These are phyloP conservation scores for Cyprinus carpio DNA, from an alignment of 2,113 vertebrate species.

Conservation along the genomic window DNA sequence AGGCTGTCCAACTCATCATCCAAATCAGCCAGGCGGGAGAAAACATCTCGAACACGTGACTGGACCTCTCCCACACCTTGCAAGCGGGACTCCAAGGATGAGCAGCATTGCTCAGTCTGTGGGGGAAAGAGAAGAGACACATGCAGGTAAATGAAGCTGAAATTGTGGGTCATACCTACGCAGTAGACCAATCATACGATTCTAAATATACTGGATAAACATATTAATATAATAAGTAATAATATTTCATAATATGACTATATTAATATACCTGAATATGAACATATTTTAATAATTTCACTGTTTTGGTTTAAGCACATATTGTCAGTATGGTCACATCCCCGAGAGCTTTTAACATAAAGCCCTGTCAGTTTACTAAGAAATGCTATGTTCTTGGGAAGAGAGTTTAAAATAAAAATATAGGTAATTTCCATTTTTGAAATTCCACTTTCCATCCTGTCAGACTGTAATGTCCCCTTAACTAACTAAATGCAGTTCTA, in stretches of 20 bases:
- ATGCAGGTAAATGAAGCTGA: neutral
- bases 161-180: neutral
- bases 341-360: too few relatives aligned
- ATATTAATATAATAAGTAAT: neutral
- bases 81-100: constrained; percentile 86
- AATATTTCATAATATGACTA: neutral
- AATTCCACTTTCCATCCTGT: neutral
- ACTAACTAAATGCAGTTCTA: neutral
- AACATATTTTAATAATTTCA: too few relatives aligned
- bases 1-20: constrained; percentile 94
- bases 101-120: constrained; percentile 81
- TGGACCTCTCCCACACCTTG: constrained; percentile 93
- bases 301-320: neutral
- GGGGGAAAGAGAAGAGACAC: neutral
- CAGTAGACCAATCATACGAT: neutral
- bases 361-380: too few relatives aligned
- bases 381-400: neutral
- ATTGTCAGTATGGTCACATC: neutral
- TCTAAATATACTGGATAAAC: neutral
- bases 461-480: neutral
- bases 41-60: constrained; percentile 87
- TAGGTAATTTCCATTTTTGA: neutral
- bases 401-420: neutral
- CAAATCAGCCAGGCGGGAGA: constrained; percentile 89
- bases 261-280: too few relatives aligned